Conservation (phyloP, 2,113 vertebrate genomes). For the Hyperoodon ampullatus region DNA sequence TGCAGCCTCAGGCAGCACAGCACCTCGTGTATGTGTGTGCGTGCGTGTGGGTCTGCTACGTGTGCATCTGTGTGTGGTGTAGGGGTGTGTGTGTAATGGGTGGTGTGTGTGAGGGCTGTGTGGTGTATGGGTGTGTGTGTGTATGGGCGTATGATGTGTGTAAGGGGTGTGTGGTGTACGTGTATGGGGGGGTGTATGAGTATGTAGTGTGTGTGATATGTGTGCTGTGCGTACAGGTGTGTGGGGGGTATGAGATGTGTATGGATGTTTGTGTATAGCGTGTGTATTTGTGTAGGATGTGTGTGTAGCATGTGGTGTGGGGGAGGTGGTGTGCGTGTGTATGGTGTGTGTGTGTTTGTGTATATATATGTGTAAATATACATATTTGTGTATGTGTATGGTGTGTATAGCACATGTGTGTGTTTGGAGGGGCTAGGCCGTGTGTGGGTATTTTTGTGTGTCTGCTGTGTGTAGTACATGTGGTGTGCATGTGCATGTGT, state of each 20-base stretch:
- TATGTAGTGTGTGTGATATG: not conserved
- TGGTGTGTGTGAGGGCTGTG: not conserved
- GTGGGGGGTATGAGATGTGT: too few relatives aligned
- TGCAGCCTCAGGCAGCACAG: not conserved
- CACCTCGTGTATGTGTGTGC: rapidly evolving
- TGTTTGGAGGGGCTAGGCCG: not conserved
- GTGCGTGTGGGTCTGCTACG: too few relatives aligned
- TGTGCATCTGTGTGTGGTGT: rapidly evolving
- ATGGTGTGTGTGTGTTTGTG: too few relatives aligned
- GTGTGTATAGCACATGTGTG: rapidly evolving
- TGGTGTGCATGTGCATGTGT: too few relatives aligned
- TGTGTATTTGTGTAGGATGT: too few relatives aligned
- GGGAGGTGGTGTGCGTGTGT: rapidly evolving
- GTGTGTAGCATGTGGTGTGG: too few relatives aligned
- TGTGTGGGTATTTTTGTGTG: not conserved
- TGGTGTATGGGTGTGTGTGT: rapidly evolving
- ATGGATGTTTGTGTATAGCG: rapidly evolving
- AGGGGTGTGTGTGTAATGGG: too few relatives aligned
- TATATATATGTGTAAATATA: too few relatives aligned
- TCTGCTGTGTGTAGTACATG: not conserved
- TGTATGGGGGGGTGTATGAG: not conserved
- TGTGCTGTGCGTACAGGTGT: not conserved
- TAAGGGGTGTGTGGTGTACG: not conserved
- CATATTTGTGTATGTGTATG: too few relatives aligned
- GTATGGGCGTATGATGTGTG: not conserved